Base-by-base conservation (phyloP, 2,888 invertebrate species). In the Cantharis nigra region DNA sequence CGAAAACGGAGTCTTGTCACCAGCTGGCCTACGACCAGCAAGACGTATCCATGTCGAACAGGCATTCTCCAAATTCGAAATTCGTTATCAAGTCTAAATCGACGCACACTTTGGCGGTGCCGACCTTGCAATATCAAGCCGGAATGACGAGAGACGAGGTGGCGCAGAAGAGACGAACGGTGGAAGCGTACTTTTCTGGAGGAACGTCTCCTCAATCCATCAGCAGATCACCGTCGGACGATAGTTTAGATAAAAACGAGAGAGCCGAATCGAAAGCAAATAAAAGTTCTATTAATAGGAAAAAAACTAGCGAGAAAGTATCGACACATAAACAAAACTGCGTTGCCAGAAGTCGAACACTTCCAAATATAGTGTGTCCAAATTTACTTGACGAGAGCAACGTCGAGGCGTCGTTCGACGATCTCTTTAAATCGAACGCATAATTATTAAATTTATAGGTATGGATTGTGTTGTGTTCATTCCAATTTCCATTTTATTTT, bases 371-470 rank as follows among this genome's bases (percentile, higher is more conserved):
- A 81, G 89, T 90, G n/a, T 90, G 89, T 85, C 90, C 93, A 73
- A 92, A 92, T 87, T 89, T 91, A 86, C 89, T 91, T 86, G 95
- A 94, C 88, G 95, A 95, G 88, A 93, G 91, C 89, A 95, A 96
- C 89, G 94, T 96, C 79, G 97, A 97, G 87, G 94, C 93, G 90
- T 95, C 95, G 83, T 97, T 97, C 90, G 96, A 97, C 88, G 94
- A 94, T 89, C 91, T 97, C 84, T 95, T 96, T 91, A 86, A 85
- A 77, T 84, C 87, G 65, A 85, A 84, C 80, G 84, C 85, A 72
- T 87, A 86, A 89, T 69, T 26, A 26, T 26, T 76, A 65, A 67
- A 70, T 16, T 76, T 79, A 64, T 63, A 73, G 49, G 63, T 67
- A 62, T 67, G 69, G 70, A 64, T 70, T 75, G 65, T 18, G 63